These are phyloP conservation scores for Drosophila lacicola DNA, from an alignment of 2,888 invertebrate genomes.

Conservation along the genomic window DNA sequence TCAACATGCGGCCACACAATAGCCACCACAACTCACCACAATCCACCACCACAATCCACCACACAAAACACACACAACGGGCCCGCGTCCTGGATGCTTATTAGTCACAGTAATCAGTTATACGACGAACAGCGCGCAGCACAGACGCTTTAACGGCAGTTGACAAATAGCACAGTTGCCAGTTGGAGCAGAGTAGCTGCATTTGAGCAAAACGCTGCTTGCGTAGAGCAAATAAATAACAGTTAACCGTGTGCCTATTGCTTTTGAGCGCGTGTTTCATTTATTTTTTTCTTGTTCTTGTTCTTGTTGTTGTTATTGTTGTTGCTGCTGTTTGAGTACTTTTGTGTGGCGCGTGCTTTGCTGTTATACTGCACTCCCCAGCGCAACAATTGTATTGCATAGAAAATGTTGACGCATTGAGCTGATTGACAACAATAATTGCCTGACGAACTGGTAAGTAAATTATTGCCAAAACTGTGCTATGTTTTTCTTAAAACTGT, in stretches of 20 bases:
- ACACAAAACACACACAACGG: constrained; percentile 9
- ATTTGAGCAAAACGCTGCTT: constrained; percentile 33
- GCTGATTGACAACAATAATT: constrained; percentile 22
- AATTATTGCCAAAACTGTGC: constrained; percentile 22
- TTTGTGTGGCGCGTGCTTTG: constrained; percentile 31
- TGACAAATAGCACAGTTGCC: not conserved
- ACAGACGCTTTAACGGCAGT: constrained; percentile 34
- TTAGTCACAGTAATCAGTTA: constrained; percentile 58
- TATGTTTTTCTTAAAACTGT: not conserved
- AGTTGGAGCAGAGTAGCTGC: constrained; percentile 31
- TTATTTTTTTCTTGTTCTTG: constrained; percentile 15
- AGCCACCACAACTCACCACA: constrained; percentile 5
- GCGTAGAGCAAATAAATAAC: constrained; percentile 21
- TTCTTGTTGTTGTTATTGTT: constrained; percentile 16
- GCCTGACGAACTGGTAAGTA: constrained; percentile 39
- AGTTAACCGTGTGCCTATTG: constrained; percentile 7
- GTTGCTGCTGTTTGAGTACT: not conserved
- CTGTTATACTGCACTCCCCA: constrained; percentile 26
- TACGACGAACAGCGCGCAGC: constrained; percentile 67
- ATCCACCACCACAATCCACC: constrained; percentile 32
- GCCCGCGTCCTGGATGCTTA: constrained; percentile 54
- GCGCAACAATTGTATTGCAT: constrained; percentile 48
- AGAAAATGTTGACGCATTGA: constrained; percentile 51
- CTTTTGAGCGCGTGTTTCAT: not conserved
- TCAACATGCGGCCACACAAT: constrained; percentile 38